phyloP scores from a whole-genome alignment of 2,888 invertebrate genomes.

The Calameuta idolon region DNA sequence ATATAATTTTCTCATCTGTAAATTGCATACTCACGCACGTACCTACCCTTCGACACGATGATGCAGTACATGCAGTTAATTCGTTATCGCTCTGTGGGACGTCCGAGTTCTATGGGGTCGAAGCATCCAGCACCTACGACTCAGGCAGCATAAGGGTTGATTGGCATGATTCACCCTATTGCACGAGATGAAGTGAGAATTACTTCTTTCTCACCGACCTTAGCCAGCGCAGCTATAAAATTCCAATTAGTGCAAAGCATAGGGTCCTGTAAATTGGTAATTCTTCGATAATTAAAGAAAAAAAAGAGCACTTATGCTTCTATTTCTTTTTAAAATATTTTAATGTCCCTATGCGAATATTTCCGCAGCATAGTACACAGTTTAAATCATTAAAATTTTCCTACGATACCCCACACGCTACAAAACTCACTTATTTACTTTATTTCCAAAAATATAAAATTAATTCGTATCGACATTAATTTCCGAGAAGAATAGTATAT shows the following conservation, averaged over 20 bases:
- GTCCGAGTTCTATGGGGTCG: conserved; percentile 23
- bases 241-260: conserved; percentile 35
- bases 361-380: no score
- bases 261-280: conserved; percentile 38
- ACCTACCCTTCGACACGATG: conserved; percentile 14
- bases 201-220: conserved; percentile 38
- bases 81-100: conserved; percentile 44
- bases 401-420: neutral
- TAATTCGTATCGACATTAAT: no score
- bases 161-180: conserved; percentile 43
- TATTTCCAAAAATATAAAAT: no score
- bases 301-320: neutral
- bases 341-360: neutral
- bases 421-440: no score
- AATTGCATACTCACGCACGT: conserved; percentile 21
- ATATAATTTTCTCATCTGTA: conserved; percentile 3
- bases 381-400: no score
- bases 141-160: conserved; percentile 35
- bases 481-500: no score
- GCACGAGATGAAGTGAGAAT: conserved; percentile 36
- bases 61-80: conserved; percentile 41
- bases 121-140: conserved; percentile 21
- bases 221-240: conserved; percentile 35
- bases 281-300: conserved; percentile 26
- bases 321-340: neutral